phyloP scores from a whole-genome alignment of 2,888 invertebrate species.

The Arge pagana region DNA sequence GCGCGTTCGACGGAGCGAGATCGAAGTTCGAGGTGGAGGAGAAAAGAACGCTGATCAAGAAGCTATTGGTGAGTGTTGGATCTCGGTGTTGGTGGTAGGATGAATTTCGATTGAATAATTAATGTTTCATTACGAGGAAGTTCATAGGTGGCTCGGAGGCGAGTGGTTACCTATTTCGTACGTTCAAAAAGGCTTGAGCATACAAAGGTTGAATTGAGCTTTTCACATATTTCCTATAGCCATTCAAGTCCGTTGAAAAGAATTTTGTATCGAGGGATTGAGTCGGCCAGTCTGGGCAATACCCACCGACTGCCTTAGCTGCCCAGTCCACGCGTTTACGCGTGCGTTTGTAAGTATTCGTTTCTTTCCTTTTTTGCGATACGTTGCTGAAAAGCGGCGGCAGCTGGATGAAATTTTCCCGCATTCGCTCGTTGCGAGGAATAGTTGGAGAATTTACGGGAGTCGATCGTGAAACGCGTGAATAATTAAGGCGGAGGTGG shows the following conservation, averaged over 20 bases:
- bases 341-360: background rate
- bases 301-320: slow-evolving; percentile 20
- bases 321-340: background rate
- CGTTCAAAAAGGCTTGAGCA: slow-evolving; percentile 54
- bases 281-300: slow-evolving; percentile 27
- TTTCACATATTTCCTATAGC: slow-evolving; percentile 58
- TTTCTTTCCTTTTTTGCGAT: slow-evolving; percentile 1
- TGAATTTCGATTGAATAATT: slow-evolving; percentile 59
- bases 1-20: slow-evolving; percentile 20
- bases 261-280: slow-evolving; percentile 56
- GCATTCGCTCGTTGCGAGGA: too few relatives aligned
- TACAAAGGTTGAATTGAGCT: slow-evolving; percentile 46
- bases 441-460: too few relatives aligned
- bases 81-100: slow-evolving; percentile 21
- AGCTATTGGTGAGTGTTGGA: too few relatives aligned
- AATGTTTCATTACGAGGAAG: slow-evolving; percentile 57
- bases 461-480: too few relatives aligned
- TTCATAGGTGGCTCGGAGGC: slow-evolving; percentile 58
- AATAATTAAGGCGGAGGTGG: too few relatives aligned
- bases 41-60: background rate
- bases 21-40: slow-evolving; percentile 20
- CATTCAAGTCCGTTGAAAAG: slow-evolving; percentile 52
- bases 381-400: too few relatives aligned
- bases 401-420: too few relatives aligned
- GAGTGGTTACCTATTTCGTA: slow-evolving; percentile 45